phyloP scores from a whole-genome alignment of 2,797 vertebrate species.

The Hypotaenidia okinawae region DNA sequence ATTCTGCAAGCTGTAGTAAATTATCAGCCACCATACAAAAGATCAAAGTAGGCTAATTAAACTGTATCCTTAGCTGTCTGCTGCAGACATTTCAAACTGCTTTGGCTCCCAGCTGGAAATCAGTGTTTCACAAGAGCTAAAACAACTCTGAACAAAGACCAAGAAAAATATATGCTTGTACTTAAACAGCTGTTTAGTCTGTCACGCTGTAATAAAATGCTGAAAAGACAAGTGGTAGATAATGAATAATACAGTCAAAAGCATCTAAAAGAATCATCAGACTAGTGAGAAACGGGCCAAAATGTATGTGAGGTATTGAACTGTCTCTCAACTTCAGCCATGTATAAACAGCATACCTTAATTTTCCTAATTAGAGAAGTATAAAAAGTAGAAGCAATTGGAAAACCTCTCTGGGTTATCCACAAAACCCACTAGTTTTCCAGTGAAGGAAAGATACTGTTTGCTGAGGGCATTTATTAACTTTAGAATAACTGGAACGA shows the following conservation, averaged over 20 bases:
- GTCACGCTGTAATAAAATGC: conserved; percentile 23
- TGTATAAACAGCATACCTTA: neutral
- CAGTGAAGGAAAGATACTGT: neutral
- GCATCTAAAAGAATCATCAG: neutral
- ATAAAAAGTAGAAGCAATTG: neutral
- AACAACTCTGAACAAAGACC: conserved; percentile 49
- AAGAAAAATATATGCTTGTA: conserved; percentile 56
- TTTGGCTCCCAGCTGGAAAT: conserved; percentile 68
- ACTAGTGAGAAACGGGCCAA: neutral
- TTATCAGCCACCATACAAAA: conserved; percentile 55
- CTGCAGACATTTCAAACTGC: conserved; percentile 59
- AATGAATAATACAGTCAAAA: conserved; percentile 7
- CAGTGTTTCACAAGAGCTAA: conserved; percentile 49
- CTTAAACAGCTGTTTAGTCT: conserved; percentile 59
- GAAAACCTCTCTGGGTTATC: neutral
- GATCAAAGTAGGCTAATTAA: conserved; percentile 71
- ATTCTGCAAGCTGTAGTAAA: conserved; percentile 60
- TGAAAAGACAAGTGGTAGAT: conserved; percentile 12
- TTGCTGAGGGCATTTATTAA: neutral
- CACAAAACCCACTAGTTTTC: neutral
- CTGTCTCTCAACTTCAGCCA: neutral
- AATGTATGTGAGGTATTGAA: neutral
- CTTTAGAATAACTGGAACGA: neutral
- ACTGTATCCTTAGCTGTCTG: conserved; percentile 63
- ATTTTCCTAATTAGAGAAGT: conserved; percentile 37